Conservation (phyloP, 2,888 invertebrate species). For the Cerastoderma edule region DNA sequence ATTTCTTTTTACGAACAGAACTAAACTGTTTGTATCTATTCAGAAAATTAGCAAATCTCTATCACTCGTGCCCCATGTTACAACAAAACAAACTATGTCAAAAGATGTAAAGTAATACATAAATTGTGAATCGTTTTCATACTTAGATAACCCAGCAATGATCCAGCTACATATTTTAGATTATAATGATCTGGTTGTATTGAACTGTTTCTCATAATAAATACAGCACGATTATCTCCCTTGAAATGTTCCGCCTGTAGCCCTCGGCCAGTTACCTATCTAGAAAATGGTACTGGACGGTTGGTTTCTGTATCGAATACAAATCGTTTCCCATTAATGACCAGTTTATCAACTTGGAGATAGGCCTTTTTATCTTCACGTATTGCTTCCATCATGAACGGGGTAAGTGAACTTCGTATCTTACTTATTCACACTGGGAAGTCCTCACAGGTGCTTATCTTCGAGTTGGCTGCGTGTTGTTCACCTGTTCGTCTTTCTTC, state of each 20-base stretch:
- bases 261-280: conserved; percentile 14
- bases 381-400: too few relatives aligned
- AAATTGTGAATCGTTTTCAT: conserved; percentile 6
- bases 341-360: too few relatives aligned
- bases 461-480: background rate
- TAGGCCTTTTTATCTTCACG: too few relatives aligned
- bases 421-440: too few relatives aligned
- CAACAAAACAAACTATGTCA: conserved; percentile 8
- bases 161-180: background rate
- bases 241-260: background rate
- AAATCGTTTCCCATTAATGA: too few relatives aligned
- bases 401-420: too few relatives aligned
- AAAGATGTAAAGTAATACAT: background rate
- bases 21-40: conserved; percentile 1
- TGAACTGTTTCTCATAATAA: too few relatives aligned
- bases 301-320: too few relatives aligned
- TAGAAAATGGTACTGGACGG: background rate
- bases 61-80: conserved; percentile 9
- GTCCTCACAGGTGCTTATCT: conserved; percentile 11
- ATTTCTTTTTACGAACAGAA: background rate
- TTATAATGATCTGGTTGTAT: background rate
- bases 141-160: conserved; percentile 3
- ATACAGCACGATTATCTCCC: conserved; percentile 8
- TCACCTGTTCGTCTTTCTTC: background rate
- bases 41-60: conserved; percentile 12